Evolutionary conservation across 1,140 invertebrate genomes (phyloP), one percentile per base, ranked within the genome.

Genomic region (Anoplolepis gracilipes): DNA sequence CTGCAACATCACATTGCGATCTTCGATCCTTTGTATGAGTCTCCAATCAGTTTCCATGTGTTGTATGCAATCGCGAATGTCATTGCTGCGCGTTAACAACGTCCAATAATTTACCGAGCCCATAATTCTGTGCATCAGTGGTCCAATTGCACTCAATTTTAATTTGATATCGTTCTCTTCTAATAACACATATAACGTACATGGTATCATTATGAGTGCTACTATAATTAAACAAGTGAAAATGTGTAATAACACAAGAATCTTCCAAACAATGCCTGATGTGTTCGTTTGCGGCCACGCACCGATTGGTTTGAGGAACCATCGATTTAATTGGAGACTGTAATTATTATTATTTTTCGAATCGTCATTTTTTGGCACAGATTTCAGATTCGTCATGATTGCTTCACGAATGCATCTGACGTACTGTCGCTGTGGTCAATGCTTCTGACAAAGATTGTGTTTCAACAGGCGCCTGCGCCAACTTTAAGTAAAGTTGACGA

Each of bases 41-140:
- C 53, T 82, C 93, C 93, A 94, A 76, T 94, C 93, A 19, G 84
- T 30, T 5, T 91, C 88, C 11, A 93, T 84, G 13, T 90, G 81
- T n/a, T 85, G 30, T 10, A 94, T 65, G 61, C 92, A 93, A 10
- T 75, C 57, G 0, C 79, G 78, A 59, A 94, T 92, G 0, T 93
- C 85, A 0, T 62, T 3, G 4, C 77, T 82, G 10, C 81, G 85
- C 0, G 70, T 42, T 0, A 93, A 67, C 0, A 94, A 28, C 1
- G 65, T 90, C 8, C 72, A 88, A 10, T 93, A 93, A 67, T 94
- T 94, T 3, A 85, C 11, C 4, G 91, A 86, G 0, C 90, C 90
- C 90, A 93, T 93, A 2, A 90, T 5, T 22, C 89, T 88, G 70
- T 93, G 92, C 36, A 89, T 89, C 33, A 93, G 42, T 0, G 93